phyloP scores from a whole-genome alignment of 2,888 invertebrate genomes.

The Limnephilus auricula region DNA sequence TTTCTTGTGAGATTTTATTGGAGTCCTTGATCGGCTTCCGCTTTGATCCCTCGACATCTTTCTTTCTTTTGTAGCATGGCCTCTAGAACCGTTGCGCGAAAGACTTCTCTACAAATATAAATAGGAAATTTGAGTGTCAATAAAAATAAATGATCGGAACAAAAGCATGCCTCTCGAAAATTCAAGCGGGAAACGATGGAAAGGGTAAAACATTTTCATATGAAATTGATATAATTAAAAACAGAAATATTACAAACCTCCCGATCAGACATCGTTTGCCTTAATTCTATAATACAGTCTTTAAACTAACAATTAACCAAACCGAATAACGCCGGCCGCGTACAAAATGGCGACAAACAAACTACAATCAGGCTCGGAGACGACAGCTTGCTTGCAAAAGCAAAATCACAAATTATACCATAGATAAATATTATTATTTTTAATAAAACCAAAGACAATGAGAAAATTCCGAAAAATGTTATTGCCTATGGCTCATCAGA shows the following conservation, averaged over 20 bases:
- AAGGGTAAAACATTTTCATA: background rate
- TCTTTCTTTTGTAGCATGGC: conserved; percentile 72
- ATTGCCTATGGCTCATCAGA: too few species aligned
- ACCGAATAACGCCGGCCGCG: conserved; percentile 34
- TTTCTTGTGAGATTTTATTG: conserved; percentile 75
- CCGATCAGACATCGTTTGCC: conserved; percentile 57
- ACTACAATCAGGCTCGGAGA: background rate
- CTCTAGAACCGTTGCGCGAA: conserved; percentile 77
- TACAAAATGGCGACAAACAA: conserved; percentile 52
- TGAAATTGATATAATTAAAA: background rate
- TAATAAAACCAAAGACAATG: background rate
- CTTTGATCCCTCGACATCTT: conserved; percentile 75
- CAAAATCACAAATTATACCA: background rate
- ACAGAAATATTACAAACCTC: conserved; percentile 48
- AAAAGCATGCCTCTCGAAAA: conserved; percentile 28
- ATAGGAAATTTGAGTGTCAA: conserved; percentile 18
- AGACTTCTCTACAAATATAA: conserved; percentile 73
- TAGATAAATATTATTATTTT: background rate
- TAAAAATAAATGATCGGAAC: conserved; percentile 31
- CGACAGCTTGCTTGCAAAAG: background rate
- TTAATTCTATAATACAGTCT: conserved; percentile 12
- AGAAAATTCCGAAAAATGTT: too few species aligned
- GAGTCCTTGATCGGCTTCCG: conserved; percentile 71
- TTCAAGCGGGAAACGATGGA: conserved; percentile 36
- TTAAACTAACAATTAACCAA: background rate